Base-by-base conservation (phyloP, 92 coral and sea anemone species). In the Phymanthus crucifer region DNA sequence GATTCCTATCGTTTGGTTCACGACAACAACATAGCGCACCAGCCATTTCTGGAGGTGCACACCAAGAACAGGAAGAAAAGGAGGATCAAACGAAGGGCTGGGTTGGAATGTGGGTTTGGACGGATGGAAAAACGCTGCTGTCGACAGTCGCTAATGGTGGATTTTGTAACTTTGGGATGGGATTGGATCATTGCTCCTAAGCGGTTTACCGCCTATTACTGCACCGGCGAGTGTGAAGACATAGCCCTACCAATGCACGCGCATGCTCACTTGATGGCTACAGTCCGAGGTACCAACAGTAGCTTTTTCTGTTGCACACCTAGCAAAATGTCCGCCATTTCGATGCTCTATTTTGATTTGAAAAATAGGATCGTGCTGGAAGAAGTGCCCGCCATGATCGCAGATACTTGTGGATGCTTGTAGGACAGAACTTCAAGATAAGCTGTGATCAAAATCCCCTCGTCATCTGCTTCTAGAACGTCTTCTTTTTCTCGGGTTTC, bases 131-230 rank as follows among this genome's bases (percentile, higher is more conserved):
- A 83, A 58, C 56, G 75, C 5, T 87, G 91, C 36, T 87, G 91
- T 29, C 91, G 85, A 14, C 79, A 71, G 50, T 67, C 45, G 4
- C 67, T 87, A 3, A 56, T 66, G 21, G 81, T 87, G 9, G 87
- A 87, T 52, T 87, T 87, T 69, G 50, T 64, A 32, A 73, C 54
- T 0, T 70, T 87, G 11, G 82, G 86, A 46, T 87, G 91, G 91
- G 76, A 83, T 32, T 87, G 83, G 83, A 78, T 87, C 50, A 78
- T 87, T 13, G 91, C 91, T 3, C 90, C 90, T 16, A 37, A 73
- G 31, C 80, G 87, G 26, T 87, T 87, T 72, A 36, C 58, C 66
- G 90, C 90, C 34, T 61, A 87, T 52, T 64, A 54, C 24, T 87
- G 90, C 70, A 74, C 80, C 3, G 90, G 90, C 3, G 87, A 83